A percentile compares a stretch with the other conserved stretches of the same genome.
Conservation (phyloP, 1,140 invertebrate species). For the Mactra quadrangularis region DNA sequence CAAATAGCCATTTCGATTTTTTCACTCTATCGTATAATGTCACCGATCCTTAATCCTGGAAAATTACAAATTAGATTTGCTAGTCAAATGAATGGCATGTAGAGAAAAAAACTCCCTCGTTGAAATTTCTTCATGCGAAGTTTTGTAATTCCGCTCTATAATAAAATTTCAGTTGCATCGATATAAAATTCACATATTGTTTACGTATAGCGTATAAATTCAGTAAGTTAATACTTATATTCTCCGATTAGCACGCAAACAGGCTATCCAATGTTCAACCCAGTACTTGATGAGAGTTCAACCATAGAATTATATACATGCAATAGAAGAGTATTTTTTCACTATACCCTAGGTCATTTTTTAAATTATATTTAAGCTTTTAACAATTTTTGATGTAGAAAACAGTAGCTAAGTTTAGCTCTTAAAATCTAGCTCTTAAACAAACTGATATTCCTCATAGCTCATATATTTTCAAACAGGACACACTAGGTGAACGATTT, state of each 20-base stretch:
- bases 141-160: slow-evolving; percentile 24
- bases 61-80: slow-evolving; percentile 35
- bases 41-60: slow-evolving; percentile 18
- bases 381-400: too few species aligned
- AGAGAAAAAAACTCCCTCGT: slow-evolving; percentile 26
- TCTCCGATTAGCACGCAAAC: slow-evolving; percentile 3
- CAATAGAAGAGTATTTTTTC: too few species aligned
- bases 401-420: too few species aligned
- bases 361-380: too few species aligned
- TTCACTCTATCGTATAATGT: not conserved
- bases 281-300: too few species aligned
- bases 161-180: slow-evolving; percentile 28
- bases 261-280: too few species aligned
- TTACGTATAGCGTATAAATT: slow-evolving; percentile 42
- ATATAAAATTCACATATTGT: slow-evolving; percentile 47
- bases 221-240: slow-evolving; percentile 25
- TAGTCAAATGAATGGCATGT: not conserved
- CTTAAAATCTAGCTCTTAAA: too few species aligned
- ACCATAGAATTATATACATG: too few species aligned
- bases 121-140: slow-evolving; percentile 25
- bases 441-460: too few species aligned
- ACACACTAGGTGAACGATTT: too few species aligned
- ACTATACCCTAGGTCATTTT: too few species aligned
- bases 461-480: too few species aligned
- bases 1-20: slow-evolving; percentile 12